phyloP scores from a whole-genome alignment of 2,888 invertebrate genomes.

The Limulus polyphemus region DNA sequence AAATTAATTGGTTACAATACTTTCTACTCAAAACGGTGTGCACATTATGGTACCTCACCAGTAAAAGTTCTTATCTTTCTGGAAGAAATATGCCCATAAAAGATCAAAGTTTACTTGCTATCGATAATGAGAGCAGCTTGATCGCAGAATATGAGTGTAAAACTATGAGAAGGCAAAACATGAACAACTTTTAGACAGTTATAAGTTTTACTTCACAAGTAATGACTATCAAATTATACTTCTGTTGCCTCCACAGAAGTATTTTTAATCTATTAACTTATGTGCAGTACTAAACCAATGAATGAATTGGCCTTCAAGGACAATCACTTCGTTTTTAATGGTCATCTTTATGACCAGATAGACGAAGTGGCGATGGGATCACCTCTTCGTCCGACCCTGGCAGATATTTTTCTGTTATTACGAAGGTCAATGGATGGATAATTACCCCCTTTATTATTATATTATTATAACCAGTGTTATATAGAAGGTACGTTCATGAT shows the following conservation, averaged over 20 bases:
- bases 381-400: too few species aligned
- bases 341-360: too few species aligned
- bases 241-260: constrained; percentile 15
- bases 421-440: too few species aligned
- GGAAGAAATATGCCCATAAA: constrained; percentile 14
- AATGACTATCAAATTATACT: constrained; percentile 21
- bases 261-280: constrained; percentile 6
- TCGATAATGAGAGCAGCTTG: constrained; percentile 5
- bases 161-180: constrained; percentile 2
- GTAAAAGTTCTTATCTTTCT: constrained; percentile 12
- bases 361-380: too few species aligned
- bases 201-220: constrained; percentile 20
- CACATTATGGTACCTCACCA: constrained; percentile 16
- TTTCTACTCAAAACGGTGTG: constrained; percentile 16
- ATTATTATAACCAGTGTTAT: too few species aligned
- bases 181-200: constrained; percentile 16
- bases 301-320: neutral
- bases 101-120: constrained; percentile 11
- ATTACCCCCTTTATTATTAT: too few species aligned
- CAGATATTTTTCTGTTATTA: too few species aligned
- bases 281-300: constrained; percentile 15
- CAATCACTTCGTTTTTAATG: too few species aligned
- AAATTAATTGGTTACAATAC: constrained; percentile 11
- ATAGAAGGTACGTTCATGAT: too few species aligned
- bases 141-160: constrained; percentile 13